Base-by-base conservation (phyloP, 2,797 vertebrate genomes). In the Siniperca obscura region DNA sequence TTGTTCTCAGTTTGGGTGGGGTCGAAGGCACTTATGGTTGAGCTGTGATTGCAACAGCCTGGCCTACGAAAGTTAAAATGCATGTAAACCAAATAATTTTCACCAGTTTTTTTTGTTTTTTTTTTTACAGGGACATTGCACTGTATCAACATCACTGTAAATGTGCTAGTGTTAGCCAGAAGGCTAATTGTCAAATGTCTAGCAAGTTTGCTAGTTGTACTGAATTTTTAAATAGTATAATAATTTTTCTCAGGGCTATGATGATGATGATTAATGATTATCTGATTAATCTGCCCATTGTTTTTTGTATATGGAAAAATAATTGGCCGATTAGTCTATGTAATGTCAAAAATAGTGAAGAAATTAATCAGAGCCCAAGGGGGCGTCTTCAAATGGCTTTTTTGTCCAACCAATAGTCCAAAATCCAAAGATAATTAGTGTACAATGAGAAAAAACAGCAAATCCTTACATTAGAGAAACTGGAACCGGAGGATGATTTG, bases 1-100 rank as follows among this genome's bases (percentile, higher is more conserved):
- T 93, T 90, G 89, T 87, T 80, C 72, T 27, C n/a, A 14, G 56
- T 66, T 27, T 62, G 87, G 88, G 87, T 55, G 84, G 56, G 68
- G 84, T 80, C 34, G 30, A 19, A 66, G 55, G 22, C 64, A 57
- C 56, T 78, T 44, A 56, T 38, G 40, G 57, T 59, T 68, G 71
- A 69, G 30, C 74, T 48, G 25, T 64, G 74, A 89, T 90, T 86
- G 72, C 82, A 34, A 68, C 62, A 87, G 25, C 11, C 14, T 19
- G 19, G 3, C 5, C 16, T 36, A 5, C 13, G 17, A 25, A 22
- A 3, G 59, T 64, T 82, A 65, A 73, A 76, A 74, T 50, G 17
- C 40, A 10, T 48, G 27, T 17, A 27, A 70, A 80, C 17, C 57
- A 65, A 66, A 78, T 6, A 10, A 40, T 25, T n/a, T 65, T 74